Base-by-base conservation (phyloP, 2,113 vertebrate genomes). In the Callaeas wilsoni region DNA sequence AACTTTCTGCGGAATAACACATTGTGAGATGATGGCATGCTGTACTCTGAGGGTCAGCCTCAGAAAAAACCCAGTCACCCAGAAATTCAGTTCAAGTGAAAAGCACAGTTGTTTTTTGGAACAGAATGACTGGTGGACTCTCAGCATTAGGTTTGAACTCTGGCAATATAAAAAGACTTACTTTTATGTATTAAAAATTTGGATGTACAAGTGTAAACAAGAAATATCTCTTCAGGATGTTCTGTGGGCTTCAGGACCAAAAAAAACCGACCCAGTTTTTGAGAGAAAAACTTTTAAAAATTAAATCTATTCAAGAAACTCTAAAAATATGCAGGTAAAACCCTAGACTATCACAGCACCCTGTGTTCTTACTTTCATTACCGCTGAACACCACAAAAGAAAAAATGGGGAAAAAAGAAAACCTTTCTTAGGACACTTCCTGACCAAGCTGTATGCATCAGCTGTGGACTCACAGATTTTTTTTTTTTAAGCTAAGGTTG, bases 41-140 rank as follows among this genome's bases (percentile, higher is more conserved):
- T 86, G 76, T 56, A 62, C 52, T 86, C 52, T 0, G 2, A 86
- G 79, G 68, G 64, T 84, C 56, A 90, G 47, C 60, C 63, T 70
- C 79, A 94, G 60, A 70, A 86, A 90, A 80, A 91, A 83, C 22
- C 13, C 47, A 94, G 10, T 64, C 69, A 90, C 65, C 76, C 88
- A 94, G 88, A 88, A 92, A 56, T 27, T 21, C 41, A 84, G 88
- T 75, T 81, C 60, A 95, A 84, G 89, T 49, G 53, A 89, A 96
- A 90, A 86, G 30, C 68, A 93, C 2, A 4, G 39, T 30, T 67
- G 62, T 32, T 60, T 80, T 83, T 87, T 80, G 57, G 60, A 93
- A 87, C 8, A 26, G 41, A 90, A 70, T 78, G 84, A 74, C 76
- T 78, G 64, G 30, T 87, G 53, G 79, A 63, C 76, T 78, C 29